Base-by-base conservation (phyloP, 2,797 vertebrate species). In the Stomatorhinus walkeri region DNA sequence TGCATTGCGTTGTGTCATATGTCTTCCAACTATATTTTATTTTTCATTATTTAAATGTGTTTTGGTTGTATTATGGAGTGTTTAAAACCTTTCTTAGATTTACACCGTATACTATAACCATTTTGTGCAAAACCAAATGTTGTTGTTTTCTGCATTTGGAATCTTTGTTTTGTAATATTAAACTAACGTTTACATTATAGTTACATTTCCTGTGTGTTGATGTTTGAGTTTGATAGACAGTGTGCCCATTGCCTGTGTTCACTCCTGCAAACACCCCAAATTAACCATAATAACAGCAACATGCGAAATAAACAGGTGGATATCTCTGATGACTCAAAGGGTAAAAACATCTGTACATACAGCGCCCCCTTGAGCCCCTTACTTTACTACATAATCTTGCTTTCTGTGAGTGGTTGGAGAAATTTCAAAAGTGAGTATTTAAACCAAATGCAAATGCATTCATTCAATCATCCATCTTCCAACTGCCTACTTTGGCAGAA, bases 81-180 rank as follows among this genome's bases (percentile, higher is more conserved):
- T 76, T 76, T 40, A 76, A 76, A 76, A 40, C 94, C 89, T 93
- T 93, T 90, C 92, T 88, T 91, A 93, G 46, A 92, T 94, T 94
- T 91, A 43, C 92, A 89, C 91, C 94, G 92, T 93, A 40, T 43
- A 79, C 36, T 79, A 36, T 79, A 79, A 79, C 72, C 36, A 40
- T 79, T 79, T 79, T 79, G 94, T 96, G 92, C 95, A 92, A 92
- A 96, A 95, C 92, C 92, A 91, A 86, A 90, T 96, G 95, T 88
- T 88, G 95, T 96, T 96, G 96, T 95, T 96, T 96, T 96, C 95
- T 96, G 95, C 95, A 95, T 96, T 95, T 94, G 72, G 72, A 19
- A 32, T 32, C 24, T 36, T 68, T 96, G 96, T 96, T 95, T 95
- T 56, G 49, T 95, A 95, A 94, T 96, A 96, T 96, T 96, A 96